Percentiles rank a stretch among this genome's conserved stretches.
These are phyloP conservation scores for Syrista parreyssii DNA, from an alignment of 2,888 invertebrate species.

Conservation along the genomic window DNA sequence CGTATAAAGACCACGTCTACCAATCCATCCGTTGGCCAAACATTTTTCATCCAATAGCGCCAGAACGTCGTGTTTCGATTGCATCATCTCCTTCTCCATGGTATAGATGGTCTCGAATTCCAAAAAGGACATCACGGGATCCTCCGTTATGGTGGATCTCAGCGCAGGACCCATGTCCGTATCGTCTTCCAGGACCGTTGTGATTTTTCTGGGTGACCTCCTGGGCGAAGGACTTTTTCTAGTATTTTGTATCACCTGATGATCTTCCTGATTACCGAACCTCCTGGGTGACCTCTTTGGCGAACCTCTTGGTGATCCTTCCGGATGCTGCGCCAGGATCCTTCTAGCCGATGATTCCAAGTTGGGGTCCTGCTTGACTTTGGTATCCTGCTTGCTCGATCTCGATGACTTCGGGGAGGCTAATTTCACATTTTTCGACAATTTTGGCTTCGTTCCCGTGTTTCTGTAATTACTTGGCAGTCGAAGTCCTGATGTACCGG, in stretches of 20 bases:
- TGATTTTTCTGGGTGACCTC: slow-evolving; percentile 21
- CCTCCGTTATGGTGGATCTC: slow-evolving; percentile 26
- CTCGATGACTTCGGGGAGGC: slow-evolving; percentile 34
- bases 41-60: slow-evolving; percentile 49
- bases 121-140: slow-evolving; percentile 48
- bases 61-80: slow-evolving; percentile 41
- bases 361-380: slow-evolving; percentile 31
- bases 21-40: slow-evolving; percentile 44
- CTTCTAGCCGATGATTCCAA: slow-evolving; percentile 23
- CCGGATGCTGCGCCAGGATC: slow-evolving; percentile 24
- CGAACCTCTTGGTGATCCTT: slow-evolving; percentile 25
- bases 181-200: slow-evolving; percentile 37
- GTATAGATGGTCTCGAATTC: slow-evolving; percentile 56
- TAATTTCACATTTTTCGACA: slow-evolving; percentile 40
- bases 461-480: slow-evolving; percentile 30
- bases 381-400: slow-evolving; percentile 21
- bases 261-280: slow-evolving; percentile 27
- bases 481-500: slow-evolving; percentile 45
- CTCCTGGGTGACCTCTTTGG: slow-evolving; percentile 41
- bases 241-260: slow-evolving; percentile 9
- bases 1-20: slow-evolving; percentile 50
- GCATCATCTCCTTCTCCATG: slow-evolving; percentile 51
- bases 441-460: slow-evolving; percentile 53
- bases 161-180: slow-evolving; percentile 44
- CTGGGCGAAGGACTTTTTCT: slow-evolving; percentile 30